Evolutionary conservation across 2,888 invertebrate species (phyloP), one percentile per base, ranked within the genome.

Genomic region (Drosophila flavopinicola): DNA sequence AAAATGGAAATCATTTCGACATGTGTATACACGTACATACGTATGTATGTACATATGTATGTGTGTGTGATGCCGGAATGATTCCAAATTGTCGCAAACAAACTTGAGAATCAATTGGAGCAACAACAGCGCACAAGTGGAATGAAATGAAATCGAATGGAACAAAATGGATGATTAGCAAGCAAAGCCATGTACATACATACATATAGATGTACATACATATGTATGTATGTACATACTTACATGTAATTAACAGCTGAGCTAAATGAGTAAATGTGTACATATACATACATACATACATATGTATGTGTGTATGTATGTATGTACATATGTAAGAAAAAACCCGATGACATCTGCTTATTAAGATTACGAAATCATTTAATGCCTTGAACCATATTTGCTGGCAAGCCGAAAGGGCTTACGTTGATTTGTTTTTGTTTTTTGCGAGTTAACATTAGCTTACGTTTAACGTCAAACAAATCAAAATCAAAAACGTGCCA

Each of bases 51-150:
- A 63, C 32, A 37, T 5, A 49, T 15, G 27, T 9, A 7, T 44
- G 11, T 27, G 13, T 37, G 42, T 47, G 52, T 49, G 45, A 61
- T 57, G 45, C 42, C 49, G 71, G 66, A 70, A 73, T 51, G 38
- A 58, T 67, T 42, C 39, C 27, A 59, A 70, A 80, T 76, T 78
- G 75, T 66, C 66, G 64, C 61, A 56, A 82, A 74, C 61, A 71
- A 78, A 74, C 75, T 85, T 78, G 83, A 78, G 60, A 85, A 82
- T 82, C 71, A 85, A 85, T 78, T 78, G 78, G 54, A 74, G 70
- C 61, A 80, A 53, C n/a, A n/a, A 53, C 57, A 51, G 47, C 48
- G 37, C 23, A 29, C 38, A 44, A 37, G 47, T 57, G 48, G 37
- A 53, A 37, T 33, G 37, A 42, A 66, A 54, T 38, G 25, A 45